phyloP scores from a whole-genome alignment of 1,140 invertebrate species.

The Doryteuthis pealeii region DNA sequence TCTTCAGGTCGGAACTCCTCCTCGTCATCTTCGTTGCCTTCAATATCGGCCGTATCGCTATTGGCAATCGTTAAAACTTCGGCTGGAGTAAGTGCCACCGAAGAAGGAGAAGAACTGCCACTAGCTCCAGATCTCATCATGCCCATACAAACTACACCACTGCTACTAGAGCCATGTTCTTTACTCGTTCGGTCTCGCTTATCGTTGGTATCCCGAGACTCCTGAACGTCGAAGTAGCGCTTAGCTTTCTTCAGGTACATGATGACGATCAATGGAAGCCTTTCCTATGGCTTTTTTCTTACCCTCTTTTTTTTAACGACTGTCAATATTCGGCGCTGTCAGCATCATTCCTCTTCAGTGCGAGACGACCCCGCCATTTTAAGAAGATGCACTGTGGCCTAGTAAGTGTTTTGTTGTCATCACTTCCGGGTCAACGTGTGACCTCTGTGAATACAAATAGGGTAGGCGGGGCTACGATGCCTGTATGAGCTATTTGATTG shows the following conservation, averaged over 20 bases:
- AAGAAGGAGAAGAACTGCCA: slow-evolving; percentile 3
- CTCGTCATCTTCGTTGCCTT: neutral
- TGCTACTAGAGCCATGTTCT: slow-evolving; percentile 27
- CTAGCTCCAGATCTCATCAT: slow-evolving; percentile 21
- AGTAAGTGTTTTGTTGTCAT: slow-evolving; percentile 12
- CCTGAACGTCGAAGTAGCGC: slow-evolving; percentile 37
- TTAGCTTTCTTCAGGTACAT: slow-evolving; percentile 47
- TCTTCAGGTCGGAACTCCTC: slow-evolving; percentile 37
- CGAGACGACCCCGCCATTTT: slow-evolving; percentile 11
- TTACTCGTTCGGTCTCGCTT: slow-evolving; percentile 26
- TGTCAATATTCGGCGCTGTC: neutral
- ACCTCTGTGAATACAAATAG: slow-evolving; percentile 15
- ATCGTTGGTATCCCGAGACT: slow-evolving; percentile 27
- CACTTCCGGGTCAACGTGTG: slow-evolving; percentile 32
- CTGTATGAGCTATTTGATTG: neutral
- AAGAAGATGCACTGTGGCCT: neutral
- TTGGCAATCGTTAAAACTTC: slow-evolving; percentile 12
- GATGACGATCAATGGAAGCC: slow-evolving; percentile 4
- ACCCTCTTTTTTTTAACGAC: slow-evolving; percentile 23
- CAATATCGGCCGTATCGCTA: neutral
- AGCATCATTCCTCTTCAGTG: neutral
- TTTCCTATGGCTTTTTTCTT: slow-evolving; percentile 17
- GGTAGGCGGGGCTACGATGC: neutral
- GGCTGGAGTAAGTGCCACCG: slow-evolving; percentile 9
- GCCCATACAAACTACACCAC: slow-evolving; percentile 23